Conservation (phyloP, 2,797 vertebrate genomes). For the Margarornis squamiger region DNA sequence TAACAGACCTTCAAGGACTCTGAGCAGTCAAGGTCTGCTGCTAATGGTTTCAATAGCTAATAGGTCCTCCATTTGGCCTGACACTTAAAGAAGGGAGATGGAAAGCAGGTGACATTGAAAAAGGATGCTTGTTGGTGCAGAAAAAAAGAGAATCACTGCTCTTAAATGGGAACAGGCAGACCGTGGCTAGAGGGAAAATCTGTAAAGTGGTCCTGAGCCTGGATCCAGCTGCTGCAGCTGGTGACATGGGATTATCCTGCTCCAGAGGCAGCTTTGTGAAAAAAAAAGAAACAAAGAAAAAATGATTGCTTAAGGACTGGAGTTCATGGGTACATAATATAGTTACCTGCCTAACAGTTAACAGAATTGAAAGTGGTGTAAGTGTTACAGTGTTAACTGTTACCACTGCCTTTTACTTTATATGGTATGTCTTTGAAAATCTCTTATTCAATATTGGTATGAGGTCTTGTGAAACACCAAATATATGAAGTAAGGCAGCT, state of each 20-base stretch:
- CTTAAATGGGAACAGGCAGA: not conserved
- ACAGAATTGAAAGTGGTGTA: not conserved
- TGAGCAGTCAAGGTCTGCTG: not conserved
- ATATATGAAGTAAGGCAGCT: not conserved
- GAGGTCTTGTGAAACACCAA: not conserved
- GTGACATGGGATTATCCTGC: not conserved
- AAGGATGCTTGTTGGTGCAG: not conserved
- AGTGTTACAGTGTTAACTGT: not conserved
- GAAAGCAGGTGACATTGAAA: not conserved
- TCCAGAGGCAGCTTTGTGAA: not conserved
- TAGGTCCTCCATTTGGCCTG: not conserved
- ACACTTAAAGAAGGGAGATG: not conserved
- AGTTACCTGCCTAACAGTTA: not conserved
- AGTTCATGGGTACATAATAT: not conserved
- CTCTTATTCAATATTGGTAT: not conserved
- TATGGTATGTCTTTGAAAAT: not conserved
- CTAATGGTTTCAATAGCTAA: not conserved
- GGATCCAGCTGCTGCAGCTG: not conserved
- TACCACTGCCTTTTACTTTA: not conserved
- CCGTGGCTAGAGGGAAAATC: not conserved
- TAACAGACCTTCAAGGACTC: not conserved
- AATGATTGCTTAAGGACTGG: not conserved
- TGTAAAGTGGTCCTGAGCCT: not conserved
- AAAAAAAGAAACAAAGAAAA: not conserved
- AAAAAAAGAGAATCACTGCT: not conserved